These are phyloP conservation scores for Palloptera scutellata DNA, from an alignment of 2,888 invertebrate genomes.

Conservation along the genomic window DNA sequence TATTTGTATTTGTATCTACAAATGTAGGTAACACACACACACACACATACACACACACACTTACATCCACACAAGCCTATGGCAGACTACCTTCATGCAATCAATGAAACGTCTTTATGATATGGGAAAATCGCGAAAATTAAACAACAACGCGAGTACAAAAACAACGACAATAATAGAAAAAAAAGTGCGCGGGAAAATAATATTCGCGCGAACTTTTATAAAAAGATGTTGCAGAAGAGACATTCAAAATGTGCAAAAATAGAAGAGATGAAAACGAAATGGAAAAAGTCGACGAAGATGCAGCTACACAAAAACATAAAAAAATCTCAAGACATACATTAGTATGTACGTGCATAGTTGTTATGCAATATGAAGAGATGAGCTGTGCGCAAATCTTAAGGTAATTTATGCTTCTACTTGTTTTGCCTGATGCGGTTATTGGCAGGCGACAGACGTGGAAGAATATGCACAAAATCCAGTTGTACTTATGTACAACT, in stretches of 20 bases:
- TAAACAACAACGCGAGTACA: constrained; percentile 24
- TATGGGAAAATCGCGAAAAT: constrained; percentile 57
- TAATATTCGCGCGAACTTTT: constrained; percentile 40
- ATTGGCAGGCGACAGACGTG: no score
- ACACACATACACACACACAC: no score
- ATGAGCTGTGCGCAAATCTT: no score
- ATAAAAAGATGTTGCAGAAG: constrained; percentile 18
- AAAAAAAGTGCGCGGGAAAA: constrained; percentile 54
- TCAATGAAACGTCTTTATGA: constrained; percentile 54
- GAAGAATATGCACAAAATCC: no score
- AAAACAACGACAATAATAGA: constrained; percentile 26
- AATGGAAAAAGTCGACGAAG: constrained; percentile 17
- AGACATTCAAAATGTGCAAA: not conserved
- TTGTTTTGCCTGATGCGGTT: not conserved
- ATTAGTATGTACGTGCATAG: no score
- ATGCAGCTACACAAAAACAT: constrained; percentile 13
- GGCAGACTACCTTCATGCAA: constrained; percentile 42
- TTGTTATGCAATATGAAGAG: not conserved
- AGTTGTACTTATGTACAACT: no score
- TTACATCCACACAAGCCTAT: no score
- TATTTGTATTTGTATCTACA: no score
- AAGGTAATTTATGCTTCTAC: not conserved
- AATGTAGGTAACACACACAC: not conserved
- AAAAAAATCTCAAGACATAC: not conserved
- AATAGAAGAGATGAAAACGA: constrained; percentile 12